A percentile compares a stretch with the other conserved stretches of the same genome.
Evolutionary conservation across 2,888 invertebrate species (phyloP).

Genomic region (Epirrita christyi): DNA sequence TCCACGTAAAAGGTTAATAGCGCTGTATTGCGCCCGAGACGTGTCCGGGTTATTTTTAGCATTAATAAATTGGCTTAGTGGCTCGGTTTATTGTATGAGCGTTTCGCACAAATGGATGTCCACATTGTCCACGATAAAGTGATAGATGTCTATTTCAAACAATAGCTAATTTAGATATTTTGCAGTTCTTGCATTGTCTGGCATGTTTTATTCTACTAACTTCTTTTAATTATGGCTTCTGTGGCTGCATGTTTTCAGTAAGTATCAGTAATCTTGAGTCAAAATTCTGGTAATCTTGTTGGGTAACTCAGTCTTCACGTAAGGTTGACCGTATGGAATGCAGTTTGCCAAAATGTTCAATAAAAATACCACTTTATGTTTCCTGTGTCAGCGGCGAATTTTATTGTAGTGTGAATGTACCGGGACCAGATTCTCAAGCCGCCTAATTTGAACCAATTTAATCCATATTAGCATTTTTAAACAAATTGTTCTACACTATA

Average conservation of each 20-base stretch:
- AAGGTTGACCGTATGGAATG: conserved; percentile 62
- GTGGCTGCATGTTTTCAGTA: background rate
- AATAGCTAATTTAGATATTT: conserved; percentile 43
- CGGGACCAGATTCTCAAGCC: conserved; percentile 59
- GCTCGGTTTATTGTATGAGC: conserved; percentile 77
- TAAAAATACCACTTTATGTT: conserved; percentile 78
- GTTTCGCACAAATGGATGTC: conserved; percentile 71
- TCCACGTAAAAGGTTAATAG: conserved; percentile 78
- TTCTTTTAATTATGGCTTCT: too few relatives aligned
- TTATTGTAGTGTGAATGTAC: conserved; percentile 76
- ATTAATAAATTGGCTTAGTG: conserved; percentile 83
- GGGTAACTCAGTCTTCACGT: conserved; percentile 45
- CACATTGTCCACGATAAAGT: conserved; percentile 52
- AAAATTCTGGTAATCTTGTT: conserved; percentile 9
- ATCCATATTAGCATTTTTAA: conserved; percentile 53
- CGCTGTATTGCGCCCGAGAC: conserved; percentile 75
- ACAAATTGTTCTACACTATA: conserved; percentile 36
- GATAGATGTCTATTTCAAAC: conserved; percentile 24
- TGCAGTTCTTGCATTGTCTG: background rate
- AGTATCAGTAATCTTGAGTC: background rate
- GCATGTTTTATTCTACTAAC: too few relatives aligned
- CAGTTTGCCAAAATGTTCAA: conserved; percentile 74
- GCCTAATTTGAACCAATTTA: conserved; percentile 60
- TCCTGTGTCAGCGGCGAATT: conserved; percentile 75
- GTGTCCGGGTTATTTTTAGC: conserved; percentile 81